Conservation (phyloP, 1,140 invertebrate species). For the Lanistes nyassanus region DNA sequence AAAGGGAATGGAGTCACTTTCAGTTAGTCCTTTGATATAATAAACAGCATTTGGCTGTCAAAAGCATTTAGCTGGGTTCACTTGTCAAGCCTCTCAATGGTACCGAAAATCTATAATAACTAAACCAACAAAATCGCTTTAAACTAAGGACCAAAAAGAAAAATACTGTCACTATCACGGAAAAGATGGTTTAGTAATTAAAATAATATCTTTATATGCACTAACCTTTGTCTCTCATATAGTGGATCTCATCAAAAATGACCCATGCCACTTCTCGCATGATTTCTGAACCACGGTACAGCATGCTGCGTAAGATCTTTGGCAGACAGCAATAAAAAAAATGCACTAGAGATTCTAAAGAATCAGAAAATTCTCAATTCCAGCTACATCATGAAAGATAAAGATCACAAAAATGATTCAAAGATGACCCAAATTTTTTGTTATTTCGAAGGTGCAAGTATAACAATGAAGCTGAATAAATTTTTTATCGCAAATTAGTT, state of each 20-base stretch:
- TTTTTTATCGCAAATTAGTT: no score
- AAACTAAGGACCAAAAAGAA: not conserved
- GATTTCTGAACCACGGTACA: constrained; percentile 95
- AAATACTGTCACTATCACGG: not conserved
- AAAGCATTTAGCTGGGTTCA: not conserved
- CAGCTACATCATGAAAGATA: no score
- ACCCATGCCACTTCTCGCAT: constrained; percentile 99
- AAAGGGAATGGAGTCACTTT: no score
- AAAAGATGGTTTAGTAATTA: not conserved
- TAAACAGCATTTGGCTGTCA: not conserved
- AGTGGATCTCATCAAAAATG: constrained; percentile 99
- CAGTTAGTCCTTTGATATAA: not conserved
- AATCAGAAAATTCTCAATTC: no score
- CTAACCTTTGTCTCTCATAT: constrained; percentile 94
- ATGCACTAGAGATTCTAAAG: no score
- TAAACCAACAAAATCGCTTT: not conserved
- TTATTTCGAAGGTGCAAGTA: no score
- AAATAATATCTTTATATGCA: not conserved
- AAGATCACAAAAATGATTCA: no score
- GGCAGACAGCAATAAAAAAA: constrained; percentile 20
- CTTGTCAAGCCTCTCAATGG: not conserved
- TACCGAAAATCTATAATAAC: not conserved
- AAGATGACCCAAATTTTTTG: no score
- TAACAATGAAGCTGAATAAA: no score
- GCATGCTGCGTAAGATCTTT: constrained; percentile 96